phyloP scores from a whole-genome alignment of 1,140 invertebrate genomes.

The Drosophila gunungcola region DNA sequence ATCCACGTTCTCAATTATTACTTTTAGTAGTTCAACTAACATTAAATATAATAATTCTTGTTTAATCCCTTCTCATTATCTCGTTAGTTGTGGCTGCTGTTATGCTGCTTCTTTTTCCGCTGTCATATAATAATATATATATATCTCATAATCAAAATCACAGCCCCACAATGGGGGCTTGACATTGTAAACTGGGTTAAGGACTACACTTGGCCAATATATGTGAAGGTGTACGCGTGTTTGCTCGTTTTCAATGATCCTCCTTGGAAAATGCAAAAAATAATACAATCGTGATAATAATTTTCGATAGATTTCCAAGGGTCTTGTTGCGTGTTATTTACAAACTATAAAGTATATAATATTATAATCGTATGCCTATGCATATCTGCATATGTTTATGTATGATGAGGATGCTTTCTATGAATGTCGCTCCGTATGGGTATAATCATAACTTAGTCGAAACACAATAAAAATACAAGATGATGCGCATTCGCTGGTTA shows the following conservation, averaged over 20 bases:
- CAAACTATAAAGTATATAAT: conserved; percentile 64
- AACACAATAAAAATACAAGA: conserved; percentile 62
- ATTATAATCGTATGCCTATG: conserved; percentile 51
- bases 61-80: conserved; percentile 43
- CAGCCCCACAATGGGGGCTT: neutral
- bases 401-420: conserved; percentile 62
- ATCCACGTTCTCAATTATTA: conserved; percentile 35
- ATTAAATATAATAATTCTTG: conserved; percentile 79
- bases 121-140: conserved; percentile 30
- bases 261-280: conserved; percentile 78
- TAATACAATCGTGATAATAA: conserved; percentile 68
- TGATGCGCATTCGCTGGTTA: conserved; percentile 38
- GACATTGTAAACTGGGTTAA: conserved; percentile 46
- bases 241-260: conserved; percentile 35
- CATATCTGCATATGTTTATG: conserved; percentile 52
- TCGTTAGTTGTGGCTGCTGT: conserved; percentile 58
- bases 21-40: conserved; percentile 80
- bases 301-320: conserved; percentile 58
- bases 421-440: conserved; percentile 52
- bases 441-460: conserved; percentile 56
- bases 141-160: conserved; percentile 25
- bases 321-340: conserved; percentile 68
- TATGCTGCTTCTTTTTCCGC: conserved; percentile 34
- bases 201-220: conserved; percentile 36
- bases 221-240: conserved; percentile 26